phyloP scores from a whole-genome alignment of 2,113 vertebrate genomes.

The Glaucidium brasilianum region DNA sequence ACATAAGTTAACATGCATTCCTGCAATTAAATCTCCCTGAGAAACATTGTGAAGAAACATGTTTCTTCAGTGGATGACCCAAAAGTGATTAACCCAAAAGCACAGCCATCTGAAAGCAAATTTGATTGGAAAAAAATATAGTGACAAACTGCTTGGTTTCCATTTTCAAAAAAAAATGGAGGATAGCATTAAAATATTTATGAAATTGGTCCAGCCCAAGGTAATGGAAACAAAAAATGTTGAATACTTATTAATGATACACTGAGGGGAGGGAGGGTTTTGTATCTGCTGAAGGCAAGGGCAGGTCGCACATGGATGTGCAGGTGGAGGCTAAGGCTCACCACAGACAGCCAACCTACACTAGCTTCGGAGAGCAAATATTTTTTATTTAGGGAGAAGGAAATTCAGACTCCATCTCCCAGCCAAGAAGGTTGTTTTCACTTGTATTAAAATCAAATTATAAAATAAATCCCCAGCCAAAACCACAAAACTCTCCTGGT shows the following conservation, averaged over 20 bases:
- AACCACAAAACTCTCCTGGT: not conserved
- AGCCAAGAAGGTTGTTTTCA: not conserved
- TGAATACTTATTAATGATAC: not conserved
- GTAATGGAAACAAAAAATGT: not conserved
- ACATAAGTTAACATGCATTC: not conserved
- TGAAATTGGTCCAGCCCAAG: not conserved
- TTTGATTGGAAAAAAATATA: not conserved
- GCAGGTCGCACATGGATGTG: not conserved
- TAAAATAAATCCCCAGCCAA: not conserved
- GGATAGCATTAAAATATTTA: not conserved
- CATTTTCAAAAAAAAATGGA: not conserved
- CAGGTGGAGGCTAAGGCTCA: not conserved
- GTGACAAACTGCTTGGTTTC: not conserved
- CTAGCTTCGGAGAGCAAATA: not conserved
- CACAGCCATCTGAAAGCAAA: not conserved
- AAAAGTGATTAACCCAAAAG: not conserved
- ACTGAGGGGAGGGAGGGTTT: not conserved
- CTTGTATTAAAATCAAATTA: slow-evolving; percentile 34
- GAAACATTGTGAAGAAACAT: not conserved
- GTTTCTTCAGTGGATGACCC: not conserved
- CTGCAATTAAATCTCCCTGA: slow-evolving; percentile 38
- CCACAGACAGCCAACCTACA: not conserved
- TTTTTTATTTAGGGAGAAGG: not conserved
- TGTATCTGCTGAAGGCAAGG: not conserved
- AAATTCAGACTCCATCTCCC: not conserved